Conservation (phyloP, 53 echinoderm and acorn worm species). For the Hippasteria phrygiana region DNA sequence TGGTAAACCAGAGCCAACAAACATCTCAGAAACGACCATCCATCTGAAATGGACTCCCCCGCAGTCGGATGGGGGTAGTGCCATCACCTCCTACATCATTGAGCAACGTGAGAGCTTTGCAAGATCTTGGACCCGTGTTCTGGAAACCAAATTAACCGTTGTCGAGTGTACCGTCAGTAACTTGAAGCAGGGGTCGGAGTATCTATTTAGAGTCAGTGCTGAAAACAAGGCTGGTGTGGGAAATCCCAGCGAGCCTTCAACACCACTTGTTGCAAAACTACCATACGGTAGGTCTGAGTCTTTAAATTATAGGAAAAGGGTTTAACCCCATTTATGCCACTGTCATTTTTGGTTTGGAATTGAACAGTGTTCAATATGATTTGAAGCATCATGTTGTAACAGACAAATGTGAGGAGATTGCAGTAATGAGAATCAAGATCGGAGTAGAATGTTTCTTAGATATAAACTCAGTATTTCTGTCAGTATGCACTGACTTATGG, state of each 20-base stretch:
- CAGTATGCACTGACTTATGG: too few species aligned
- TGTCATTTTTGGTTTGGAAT: too few species aligned
- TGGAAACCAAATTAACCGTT: conserved; percentile 66
- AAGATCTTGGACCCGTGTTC: conserved; percentile 63
- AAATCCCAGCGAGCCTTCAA: conserved; percentile 77
- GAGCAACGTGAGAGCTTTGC: conserved; percentile 75
- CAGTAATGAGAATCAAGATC: too few species aligned
- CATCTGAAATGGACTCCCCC: conserved; percentile 82
- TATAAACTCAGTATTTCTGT: too few species aligned
- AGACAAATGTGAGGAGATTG: too few species aligned
- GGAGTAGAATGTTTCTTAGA: too few species aligned
- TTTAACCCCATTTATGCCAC: too few species aligned
- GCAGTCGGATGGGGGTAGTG: conserved; percentile 76
- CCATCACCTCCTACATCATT: conserved; percentile 77
- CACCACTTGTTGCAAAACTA: conserved; percentile 66
- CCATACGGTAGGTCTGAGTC: conserved; percentile 79
- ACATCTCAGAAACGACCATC: conserved; percentile 72
- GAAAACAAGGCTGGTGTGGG: conserved; percentile 86
- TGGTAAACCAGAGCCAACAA: conserved; percentile 75
- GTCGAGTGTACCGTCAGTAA: conserved; percentile 57
- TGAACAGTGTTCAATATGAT: too few species aligned
- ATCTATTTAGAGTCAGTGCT: conserved; percentile 83
- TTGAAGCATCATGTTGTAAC: too few species aligned
- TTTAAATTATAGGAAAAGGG: not conserved
- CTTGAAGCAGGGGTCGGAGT: conserved; percentile 75